phyloP scores from a whole-genome alignment of 2,888 invertebrate genomes.

The Archips crataeganus region DNA sequence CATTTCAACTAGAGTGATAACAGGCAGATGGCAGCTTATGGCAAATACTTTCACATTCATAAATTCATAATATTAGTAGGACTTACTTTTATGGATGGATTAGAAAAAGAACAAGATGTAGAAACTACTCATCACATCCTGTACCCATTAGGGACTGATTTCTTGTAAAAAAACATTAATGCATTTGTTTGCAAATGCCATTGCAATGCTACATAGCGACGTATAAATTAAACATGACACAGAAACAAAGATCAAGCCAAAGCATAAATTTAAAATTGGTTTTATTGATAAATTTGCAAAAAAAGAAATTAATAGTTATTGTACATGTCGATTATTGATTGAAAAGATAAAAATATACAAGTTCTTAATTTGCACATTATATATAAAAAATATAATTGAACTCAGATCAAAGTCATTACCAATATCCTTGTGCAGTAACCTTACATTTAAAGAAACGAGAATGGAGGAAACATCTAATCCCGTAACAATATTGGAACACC shows the following conservation, averaged over 20 bases:
- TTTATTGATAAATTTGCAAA: constrained; percentile 85
- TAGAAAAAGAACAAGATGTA: background rate
- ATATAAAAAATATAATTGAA: constrained; percentile 84
- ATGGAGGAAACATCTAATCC: constrained; percentile 81
- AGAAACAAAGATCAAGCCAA: constrained; percentile 46
- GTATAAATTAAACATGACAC: background rate
- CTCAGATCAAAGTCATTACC: constrained; percentile 84
- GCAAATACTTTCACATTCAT: no score
- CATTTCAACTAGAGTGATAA: no score
- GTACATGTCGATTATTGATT: constrained; percentile 85
- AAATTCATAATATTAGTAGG: no score
- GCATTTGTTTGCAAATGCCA: constrained; percentile 1
- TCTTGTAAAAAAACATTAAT: background rate
- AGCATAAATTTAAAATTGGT: constrained; percentile 82
- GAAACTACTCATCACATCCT: background rate
- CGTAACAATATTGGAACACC: constrained; percentile 85
- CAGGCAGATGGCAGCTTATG: no score
- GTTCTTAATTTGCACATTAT: constrained; percentile 81
- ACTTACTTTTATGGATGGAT: no score
- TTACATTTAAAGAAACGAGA: constrained; percentile 79
- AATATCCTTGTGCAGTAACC: constrained; percentile 85
- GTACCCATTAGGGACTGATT: background rate
- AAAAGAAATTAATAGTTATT: constrained; percentile 80
- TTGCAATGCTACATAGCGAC: background rate
- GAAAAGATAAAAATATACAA: constrained; percentile 84